Percentiles rank a stretch among this genome's conserved stretches.
These are phyloP conservation scores for Cirrhinus molitorella DNA, from an alignment of 2,797 vertebrate genomes.

Conservation along the genomic window DNA sequence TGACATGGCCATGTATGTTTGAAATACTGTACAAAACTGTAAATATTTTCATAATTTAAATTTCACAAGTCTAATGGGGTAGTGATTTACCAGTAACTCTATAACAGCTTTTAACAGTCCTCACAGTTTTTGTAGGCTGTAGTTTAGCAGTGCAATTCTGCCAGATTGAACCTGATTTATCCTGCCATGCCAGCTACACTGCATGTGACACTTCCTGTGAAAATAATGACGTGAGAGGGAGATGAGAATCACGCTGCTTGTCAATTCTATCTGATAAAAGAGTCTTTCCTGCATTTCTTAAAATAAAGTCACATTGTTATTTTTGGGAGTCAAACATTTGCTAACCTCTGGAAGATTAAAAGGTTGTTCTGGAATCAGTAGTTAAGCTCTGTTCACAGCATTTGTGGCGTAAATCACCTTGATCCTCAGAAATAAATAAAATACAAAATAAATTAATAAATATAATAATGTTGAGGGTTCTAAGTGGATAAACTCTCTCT, in stretches of 20 bases:
- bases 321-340: neutral
- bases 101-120: slow-evolving; percentile 3
- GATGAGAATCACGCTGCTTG: slow-evolving; percentile 40
- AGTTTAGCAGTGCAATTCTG: slow-evolving; percentile 51
- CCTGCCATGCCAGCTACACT: slow-evolving; percentile 51
- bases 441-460: neutral
- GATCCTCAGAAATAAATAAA: neutral
- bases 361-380: neutral
- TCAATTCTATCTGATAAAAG: slow-evolving; percentile 48
- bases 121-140: neutral
- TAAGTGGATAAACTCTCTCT: no score
- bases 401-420: neutral
- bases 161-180: slow-evolving; percentile 57
- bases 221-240: slow-evolving; percentile 31
- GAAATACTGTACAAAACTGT: neutral
- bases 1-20: neutral
- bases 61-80: neutral
- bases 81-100: neutral
- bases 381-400: neutral
- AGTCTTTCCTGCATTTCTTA: slow-evolving; percentile 29
- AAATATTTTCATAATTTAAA: neutral
- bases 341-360: slow-evolving; percentile 3
- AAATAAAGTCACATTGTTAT: slow-evolving; percentile 1
- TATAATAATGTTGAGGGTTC: neutral
- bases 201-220: slow-evolving; percentile 54